Evolutionary conservation across 2,888 invertebrate species (phyloP), one percentile per base, ranked within the genome.

Genomic region (Gibbula magus): DNA sequence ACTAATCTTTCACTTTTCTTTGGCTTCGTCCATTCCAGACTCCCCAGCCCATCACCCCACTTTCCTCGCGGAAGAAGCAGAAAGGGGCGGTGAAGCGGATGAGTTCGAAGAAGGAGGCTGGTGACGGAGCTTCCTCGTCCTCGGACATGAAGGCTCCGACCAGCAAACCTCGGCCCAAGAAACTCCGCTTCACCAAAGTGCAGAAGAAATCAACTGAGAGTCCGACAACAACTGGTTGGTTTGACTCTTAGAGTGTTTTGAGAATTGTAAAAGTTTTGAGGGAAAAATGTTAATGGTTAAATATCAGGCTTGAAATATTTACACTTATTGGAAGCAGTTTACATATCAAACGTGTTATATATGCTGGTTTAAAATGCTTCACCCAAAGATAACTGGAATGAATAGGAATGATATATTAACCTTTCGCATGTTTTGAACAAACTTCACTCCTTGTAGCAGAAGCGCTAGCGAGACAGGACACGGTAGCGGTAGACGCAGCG

Each of bases 161-260:
- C 0, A 39, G 32, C 70, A 70, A 70, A 16, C 39, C 70, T 35
- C 29, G 32, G 32, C 70, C 70, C 8, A 70, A 70, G 8, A 70
- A 70, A 20, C 18, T 70, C n/a, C 32, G 25, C 22, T 56, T 56
- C 39, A 70, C 70, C 35, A 70, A 83, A 66, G 82, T 76, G 3
- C 53, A 75, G 35, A 53, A 73, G 25, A 20, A 25, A 25, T 16
- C 29, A 67, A 20, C 25, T n/a, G 18, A 56, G 29, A n/a, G 16
- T 18, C 22, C 61, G 1, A 56, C 29, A 1, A 10, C 45, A 8
- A 13, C 45, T 8, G 45, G n/a, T n/a, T n/a, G n/a, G n/a, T n/a
- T n/a, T n/a, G n/a, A n/a, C n/a, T n/a, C n/a, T n/a, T n/a, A n/a
- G n/a, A n/a, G n/a, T n/a, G n/a, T n/a, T n/a, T n/a, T n/a, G n/a